phyloP scores from a whole-genome alignment of 2,113 vertebrate species.

The Amblyornis subalaris region DNA sequence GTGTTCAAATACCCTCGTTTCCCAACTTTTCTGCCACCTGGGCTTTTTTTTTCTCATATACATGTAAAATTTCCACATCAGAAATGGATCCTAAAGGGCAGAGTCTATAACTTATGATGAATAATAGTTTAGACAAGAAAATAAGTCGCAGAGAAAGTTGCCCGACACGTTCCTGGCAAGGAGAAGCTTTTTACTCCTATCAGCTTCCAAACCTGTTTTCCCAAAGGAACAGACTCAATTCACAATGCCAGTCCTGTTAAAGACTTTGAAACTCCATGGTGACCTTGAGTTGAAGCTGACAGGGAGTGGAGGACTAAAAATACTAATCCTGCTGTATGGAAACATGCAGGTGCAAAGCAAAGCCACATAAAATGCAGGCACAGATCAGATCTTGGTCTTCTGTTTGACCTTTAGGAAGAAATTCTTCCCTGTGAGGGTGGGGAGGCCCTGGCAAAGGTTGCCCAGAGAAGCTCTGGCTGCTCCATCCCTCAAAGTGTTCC shows the following conservation, averaged over 20 bases:
- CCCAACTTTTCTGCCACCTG: neutral
- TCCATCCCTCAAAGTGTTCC: neutral
- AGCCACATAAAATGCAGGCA: neutral
- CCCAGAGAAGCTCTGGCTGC: neutral
- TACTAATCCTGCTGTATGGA: neutral
- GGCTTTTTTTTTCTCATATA: neutral
- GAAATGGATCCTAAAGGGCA: neutral
- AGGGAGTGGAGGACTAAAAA: neutral
- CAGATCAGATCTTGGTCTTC: neutral
- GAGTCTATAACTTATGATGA: neutral
- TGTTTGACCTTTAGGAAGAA: neutral
- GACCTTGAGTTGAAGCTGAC: neutral
- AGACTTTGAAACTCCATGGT: neutral
- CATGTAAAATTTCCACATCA: rapidly evolving
- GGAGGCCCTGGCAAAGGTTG: neutral
- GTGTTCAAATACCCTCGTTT: neutral
- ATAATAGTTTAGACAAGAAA: neutral
- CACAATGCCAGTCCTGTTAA: neutral
- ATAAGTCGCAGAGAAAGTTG: neutral
- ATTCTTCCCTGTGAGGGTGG: neutral
- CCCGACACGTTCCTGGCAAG: neutral
- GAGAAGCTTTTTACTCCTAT: neutral
- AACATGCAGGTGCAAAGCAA: rapidly evolving
- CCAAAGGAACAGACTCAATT: neutral
- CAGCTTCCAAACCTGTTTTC: neutral